These are phyloP conservation scores for Agelastica alni DNA, from an alignment of 2,888 invertebrate genomes.

Conservation along the genomic window DNA sequence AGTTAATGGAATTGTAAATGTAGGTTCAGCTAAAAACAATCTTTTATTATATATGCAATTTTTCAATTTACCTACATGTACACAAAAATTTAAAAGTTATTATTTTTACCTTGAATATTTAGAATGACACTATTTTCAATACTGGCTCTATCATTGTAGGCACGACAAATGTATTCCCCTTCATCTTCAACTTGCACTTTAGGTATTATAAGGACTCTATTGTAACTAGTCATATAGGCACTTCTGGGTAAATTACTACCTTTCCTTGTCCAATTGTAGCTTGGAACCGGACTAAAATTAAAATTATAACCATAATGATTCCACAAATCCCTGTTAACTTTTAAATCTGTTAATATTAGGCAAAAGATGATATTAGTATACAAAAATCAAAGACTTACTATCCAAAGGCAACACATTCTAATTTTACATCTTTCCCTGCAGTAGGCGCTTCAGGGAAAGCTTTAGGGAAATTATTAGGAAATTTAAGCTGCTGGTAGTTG, in stretches of 20 bases:
- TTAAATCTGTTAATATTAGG: too few species aligned
- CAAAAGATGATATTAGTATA: too few species aligned
- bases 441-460: constrained; percentile 91
- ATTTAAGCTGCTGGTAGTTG: constrained; percentile 87
- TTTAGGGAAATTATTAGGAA: constrained; percentile 94
- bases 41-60: background rate
- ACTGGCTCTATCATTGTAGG: constrained; percentile 77
- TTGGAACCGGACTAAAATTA: constrained; percentile 81
- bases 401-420: constrained; percentile 96
- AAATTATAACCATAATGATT: too few species aligned
- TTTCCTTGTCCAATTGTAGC: constrained; percentile 89
- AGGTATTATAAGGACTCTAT: constrained; percentile 84
- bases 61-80: background rate
- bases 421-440: constrained; percentile 84
- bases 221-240: constrained; percentile 74
- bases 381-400: constrained; percentile 65
- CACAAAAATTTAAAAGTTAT: background rate
- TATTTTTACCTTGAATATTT: constrained; percentile 70
- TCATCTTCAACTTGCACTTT: constrained; percentile 90
- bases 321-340: constrained; percentile 22
- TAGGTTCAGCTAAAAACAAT: constrained; percentile 71
- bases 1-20: constrained; percentile 85
- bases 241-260: constrained; percentile 75
- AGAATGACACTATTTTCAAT: constrained; percentile 77
- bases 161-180: constrained; percentile 89